Base-by-base conservation (phyloP, 2,797 vertebrate genomes). In the Anolis apletophallus region DNA sequence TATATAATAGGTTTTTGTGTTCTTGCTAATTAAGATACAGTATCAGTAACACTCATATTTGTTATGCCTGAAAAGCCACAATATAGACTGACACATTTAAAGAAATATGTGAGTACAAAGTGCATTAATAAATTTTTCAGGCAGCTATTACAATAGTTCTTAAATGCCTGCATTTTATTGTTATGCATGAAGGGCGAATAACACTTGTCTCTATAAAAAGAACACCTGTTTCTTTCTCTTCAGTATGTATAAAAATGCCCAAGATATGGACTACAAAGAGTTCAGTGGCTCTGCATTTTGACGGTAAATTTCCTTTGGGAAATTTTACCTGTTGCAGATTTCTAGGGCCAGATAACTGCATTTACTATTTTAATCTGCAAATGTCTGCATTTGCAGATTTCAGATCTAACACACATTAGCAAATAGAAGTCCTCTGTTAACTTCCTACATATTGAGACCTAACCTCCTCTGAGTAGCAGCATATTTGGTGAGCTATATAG, bases 101-200 rank as follows among this genome's bases (percentile, higher is more conserved):
- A 77, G 92, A 80, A 87, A 83, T 91, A 91, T 80, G 80, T 72
- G 85, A 89, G 90, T 68, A 76, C 86, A 54, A 85, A 90, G 46
- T 32, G 7, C 23, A 26, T 92, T 94, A 94, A 94, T 94, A 91
- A 94, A 92, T 92, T 94, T 90, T 88, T 93, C 91, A 92, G 80
- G 83, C 75, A 88, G 85, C 89, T 93, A 89, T 94, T 94, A 90
- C 91, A 93, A 93, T 88, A 89, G 90, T 80, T 93, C 93, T 88
- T 88, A 94, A 94, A 89, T 87, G 87, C 77, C 88, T 92, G 81
- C 0, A 81, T 93, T 94, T 93, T 93, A 73, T 91, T 91, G 87
- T 57, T 92, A 86, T 92, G 91, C 93, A 76, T 88, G 92, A 92
- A 91, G 93, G 83, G 89, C 1, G 0, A 94, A 90, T 80, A 85